Conservation (phyloP, 2,888 invertebrate species). For the Lycia hirtaria region DNA sequence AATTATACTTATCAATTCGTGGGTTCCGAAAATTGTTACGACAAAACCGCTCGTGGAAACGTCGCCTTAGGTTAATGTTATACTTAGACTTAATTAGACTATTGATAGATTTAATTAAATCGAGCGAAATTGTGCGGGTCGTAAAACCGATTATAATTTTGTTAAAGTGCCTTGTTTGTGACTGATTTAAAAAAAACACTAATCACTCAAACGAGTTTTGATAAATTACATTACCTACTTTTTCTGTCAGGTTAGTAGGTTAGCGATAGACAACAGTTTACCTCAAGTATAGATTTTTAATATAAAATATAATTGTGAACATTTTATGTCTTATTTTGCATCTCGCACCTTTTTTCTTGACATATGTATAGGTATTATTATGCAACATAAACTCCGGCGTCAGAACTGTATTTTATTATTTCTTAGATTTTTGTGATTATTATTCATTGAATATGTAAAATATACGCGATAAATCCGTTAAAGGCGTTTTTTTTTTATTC, state of each 20-base stretch:
- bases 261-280: not conserved
- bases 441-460: too few species aligned
- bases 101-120: slow-evolving; percentile 33
- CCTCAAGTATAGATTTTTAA: not conserved
- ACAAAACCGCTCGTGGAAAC: not conserved
- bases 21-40: not conserved
- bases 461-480: too few species aligned
- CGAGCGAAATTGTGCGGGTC: slow-evolving; percentile 26
- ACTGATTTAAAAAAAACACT: slow-evolving; percentile 15
- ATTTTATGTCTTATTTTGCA: not conserved
- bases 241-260: not conserved
- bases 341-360: too few species aligned
- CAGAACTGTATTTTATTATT: too few species aligned
- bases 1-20: not conserved
- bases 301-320: not conserved
- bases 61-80: slow-evolving; percentile 20
- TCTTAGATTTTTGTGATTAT: too few species aligned
- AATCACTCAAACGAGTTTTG: slow-evolving; percentile 9
- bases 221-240: slow-evolving; percentile 11
- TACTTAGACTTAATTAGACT: slow-evolving; percentile 30
- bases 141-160: slow-evolving; percentile 30
- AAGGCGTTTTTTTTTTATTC: too few species aligned
- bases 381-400: too few species aligned
- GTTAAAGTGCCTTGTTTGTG: slow-evolving; percentile 20
- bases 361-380: too few species aligned